A percentile compares a stretch with the other conserved stretches of the same genome.
Conservation (phyloP, 2,113 vertebrate genomes). For the Festucalex cinctus region DNA sequence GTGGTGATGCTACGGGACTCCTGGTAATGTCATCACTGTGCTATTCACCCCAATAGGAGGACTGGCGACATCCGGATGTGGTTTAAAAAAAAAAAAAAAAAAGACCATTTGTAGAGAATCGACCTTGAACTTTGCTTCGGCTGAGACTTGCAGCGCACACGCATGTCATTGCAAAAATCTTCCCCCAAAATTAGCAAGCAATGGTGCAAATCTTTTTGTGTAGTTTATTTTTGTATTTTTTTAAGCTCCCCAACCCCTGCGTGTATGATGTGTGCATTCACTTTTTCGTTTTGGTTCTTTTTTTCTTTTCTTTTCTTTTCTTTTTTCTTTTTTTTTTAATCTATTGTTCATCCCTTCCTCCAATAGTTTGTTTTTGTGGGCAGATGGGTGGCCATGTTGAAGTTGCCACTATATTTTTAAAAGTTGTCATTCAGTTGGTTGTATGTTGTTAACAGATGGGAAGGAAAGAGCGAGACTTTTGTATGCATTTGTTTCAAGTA, state of each 20-base stretch:
- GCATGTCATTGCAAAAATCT: constrained; percentile 51
- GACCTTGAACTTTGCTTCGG: constrained; percentile 64
- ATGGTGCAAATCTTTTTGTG: constrained; percentile 69
- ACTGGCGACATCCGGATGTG: constrained; percentile 48
- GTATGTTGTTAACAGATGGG: constrained; percentile 54
- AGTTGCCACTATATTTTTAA: constrained; percentile 66
- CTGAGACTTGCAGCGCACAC: constrained; percentile 64
- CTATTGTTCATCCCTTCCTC: constrained; percentile 56
- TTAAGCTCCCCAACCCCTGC: constrained; percentile 60
- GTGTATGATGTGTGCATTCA: constrained; percentile 70
- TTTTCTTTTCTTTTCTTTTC: constrained; percentile 61
- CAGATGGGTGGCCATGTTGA: constrained; percentile 55
- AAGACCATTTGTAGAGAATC: constrained; percentile 59
- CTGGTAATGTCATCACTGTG: constrained; percentile 65
- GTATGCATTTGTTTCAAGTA: constrained; percentile 61
- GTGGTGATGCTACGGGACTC: constrained; percentile 53
- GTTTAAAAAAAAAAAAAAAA: constrained; percentile 47
- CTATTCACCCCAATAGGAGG: constrained; percentile 56
- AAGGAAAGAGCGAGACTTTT: constrained; percentile 54
- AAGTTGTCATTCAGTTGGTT: constrained; percentile 58
- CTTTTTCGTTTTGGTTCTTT: constrained; percentile 53
- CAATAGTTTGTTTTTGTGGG: constrained; percentile 64
- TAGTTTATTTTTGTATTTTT: constrained; percentile 81
- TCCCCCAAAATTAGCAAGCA: constrained; percentile 72
- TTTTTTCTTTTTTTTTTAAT: constrained; percentile 60